phyloP scores from a whole-genome alignment of 37 sponge, comb jelly and placozoan species.

The Crambe crambe region DNA sequence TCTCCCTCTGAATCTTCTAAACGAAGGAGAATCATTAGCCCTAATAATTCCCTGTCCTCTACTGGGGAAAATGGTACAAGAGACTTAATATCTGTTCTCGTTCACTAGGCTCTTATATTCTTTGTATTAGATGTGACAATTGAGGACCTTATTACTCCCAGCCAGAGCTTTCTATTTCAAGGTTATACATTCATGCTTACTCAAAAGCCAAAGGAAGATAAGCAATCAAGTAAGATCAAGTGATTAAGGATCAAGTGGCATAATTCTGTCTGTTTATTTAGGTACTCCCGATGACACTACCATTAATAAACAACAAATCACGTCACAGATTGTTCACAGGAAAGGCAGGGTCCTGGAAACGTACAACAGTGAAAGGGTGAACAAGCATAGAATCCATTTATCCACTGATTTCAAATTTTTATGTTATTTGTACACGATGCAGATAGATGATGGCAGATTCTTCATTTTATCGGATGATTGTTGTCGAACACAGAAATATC shows the following conservation, averaged over 20 bases:
- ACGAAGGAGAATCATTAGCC: no score
- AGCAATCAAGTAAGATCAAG: background rate
- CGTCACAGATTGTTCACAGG: constrained; percentile 16
- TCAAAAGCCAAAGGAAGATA: constrained; percentile 36
- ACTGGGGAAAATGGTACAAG: no score
- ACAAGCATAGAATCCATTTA: background rate
- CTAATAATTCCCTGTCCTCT: no score
- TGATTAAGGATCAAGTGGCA: background rate
- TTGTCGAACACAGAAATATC: constrained; percentile 64
- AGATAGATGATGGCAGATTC: constrained; percentile 18
- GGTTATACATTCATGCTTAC: constrained; percentile 40
- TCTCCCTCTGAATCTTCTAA: no score
- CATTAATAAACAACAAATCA: constrained; percentile 8
- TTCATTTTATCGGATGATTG: constrained; percentile 51
- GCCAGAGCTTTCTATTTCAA: constrained; percentile 27
- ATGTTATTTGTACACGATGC: background rate
- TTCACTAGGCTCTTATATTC: no score
- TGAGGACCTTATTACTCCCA: background rate
- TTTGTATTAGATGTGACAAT: background rate
- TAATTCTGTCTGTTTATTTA: background rate
- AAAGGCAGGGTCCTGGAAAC: constrained; percentile 31
- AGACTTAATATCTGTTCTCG: no score
- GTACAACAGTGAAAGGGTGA: background rate
- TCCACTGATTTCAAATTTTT: background rate
- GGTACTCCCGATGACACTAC: constrained; percentile 7